Evolutionary conservation across 2,888 invertebrate species (phyloP).

Genomic region (Scaeva pyrastri): DNA sequence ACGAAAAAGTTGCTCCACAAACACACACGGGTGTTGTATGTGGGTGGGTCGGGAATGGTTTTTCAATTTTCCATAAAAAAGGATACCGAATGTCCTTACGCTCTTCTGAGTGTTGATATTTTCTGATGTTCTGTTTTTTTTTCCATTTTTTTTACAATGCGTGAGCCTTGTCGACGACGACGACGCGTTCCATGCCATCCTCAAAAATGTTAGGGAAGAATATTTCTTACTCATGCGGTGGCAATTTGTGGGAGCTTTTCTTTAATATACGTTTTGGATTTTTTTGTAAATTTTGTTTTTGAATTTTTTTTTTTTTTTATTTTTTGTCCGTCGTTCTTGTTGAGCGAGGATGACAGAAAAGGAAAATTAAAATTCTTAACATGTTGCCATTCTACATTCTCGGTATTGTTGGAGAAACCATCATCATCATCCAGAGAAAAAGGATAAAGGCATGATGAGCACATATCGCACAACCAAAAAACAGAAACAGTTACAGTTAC

Average conservation of each 20-base stretch:
- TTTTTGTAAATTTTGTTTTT: no score
- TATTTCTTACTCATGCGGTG: slow-evolving; percentile 63
- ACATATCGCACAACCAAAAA: no score
- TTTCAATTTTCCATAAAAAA: slow-evolving; percentile 72
- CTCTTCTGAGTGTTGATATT: slow-evolving; percentile 23
- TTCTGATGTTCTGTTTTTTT: slow-evolving; percentile 3
- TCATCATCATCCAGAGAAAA: neutral
- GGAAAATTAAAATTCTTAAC: slow-evolving; percentile 73
- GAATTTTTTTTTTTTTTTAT: slow-evolving; percentile 10
- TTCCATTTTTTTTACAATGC: slow-evolving; percentile 38
- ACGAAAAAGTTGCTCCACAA: slow-evolving; percentile 41
- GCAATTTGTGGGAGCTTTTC: slow-evolving; percentile 53
- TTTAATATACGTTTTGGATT: neutral
- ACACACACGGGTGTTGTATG: no score
- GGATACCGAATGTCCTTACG: slow-evolving; percentile 61
- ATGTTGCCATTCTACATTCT: slow-evolving; percentile 61
- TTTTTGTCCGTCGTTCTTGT: slow-evolving; percentile 9
- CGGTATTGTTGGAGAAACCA: slow-evolving; percentile 34
- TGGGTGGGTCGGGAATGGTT: slow-evolving; percentile 45
- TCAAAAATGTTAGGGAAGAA: slow-evolving; percentile 15
- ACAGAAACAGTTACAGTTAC: no score
- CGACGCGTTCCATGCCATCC: slow-evolving; percentile 28
- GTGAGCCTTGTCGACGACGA: slow-evolving; percentile 31
- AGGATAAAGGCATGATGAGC: slow-evolving; percentile 1
- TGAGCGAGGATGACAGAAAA: slow-evolving; percentile 47